These are phyloP conservation scores for Drosophila nigricruria DNA, from an alignment of 2,888 invertebrate genomes.

Conservation along the genomic window DNA sequence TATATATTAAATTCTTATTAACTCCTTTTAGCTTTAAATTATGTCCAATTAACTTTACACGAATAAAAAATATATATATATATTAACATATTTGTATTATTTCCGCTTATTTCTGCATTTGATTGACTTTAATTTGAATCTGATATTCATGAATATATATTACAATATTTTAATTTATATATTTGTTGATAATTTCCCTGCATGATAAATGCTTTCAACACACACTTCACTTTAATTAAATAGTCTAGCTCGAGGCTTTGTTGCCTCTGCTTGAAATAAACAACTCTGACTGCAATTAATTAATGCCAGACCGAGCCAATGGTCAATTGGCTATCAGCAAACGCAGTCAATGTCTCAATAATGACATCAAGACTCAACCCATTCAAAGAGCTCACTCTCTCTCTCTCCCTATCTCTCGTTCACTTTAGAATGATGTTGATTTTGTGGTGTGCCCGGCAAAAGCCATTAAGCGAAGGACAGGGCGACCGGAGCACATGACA, in stretches of 20 bases:
- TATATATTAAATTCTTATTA: background rate
- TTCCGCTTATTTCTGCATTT: background rate
- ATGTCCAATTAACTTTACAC: background rate
- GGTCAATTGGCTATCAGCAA: conserved; percentile 16
- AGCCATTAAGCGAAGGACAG: conserved; percentile 36
- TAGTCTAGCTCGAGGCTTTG: background rate
- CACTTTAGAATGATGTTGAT: conserved; percentile 1
- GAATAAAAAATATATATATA: background rate
- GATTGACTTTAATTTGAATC: background rate
- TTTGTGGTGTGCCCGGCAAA: conserved; percentile 9
- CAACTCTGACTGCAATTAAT: conserved; percentile 41
- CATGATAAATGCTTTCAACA: background rate
- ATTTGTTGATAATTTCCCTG: background rate
- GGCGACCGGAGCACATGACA: conserved; percentile 13
- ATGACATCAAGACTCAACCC: conserved; percentile 40
- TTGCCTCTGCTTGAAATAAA: conserved; percentile 5
- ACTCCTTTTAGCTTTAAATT: too few relatives aligned
- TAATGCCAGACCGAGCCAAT: background rate
- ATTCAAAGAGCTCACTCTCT: conserved; percentile 1
- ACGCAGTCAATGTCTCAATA: conserved; percentile 54
- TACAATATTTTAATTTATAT: too few relatives aligned
- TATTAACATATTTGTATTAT: background rate
- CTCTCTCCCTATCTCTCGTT: background rate
- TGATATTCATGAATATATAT: background rate
- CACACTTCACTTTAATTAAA: background rate